Conservation (phyloP, 2,113 vertebrate species). For the Panurus biarmicus region DNA sequence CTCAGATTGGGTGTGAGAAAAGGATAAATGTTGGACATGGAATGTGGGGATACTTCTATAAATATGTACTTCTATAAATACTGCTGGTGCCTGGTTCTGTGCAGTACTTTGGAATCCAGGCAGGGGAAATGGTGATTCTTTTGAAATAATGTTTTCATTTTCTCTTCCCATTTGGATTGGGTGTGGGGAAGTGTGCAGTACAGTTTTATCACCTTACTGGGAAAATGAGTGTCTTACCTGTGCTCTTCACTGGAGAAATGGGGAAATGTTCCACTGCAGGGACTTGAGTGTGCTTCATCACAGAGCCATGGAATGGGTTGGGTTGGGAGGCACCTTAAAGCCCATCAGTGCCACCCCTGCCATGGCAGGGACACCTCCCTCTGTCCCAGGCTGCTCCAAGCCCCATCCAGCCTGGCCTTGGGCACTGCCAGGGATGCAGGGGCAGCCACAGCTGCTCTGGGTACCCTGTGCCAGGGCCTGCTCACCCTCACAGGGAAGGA, state of each 20-base stretch:
- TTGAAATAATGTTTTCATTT: neutral
- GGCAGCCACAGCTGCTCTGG: neutral
- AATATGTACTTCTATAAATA: neutral
- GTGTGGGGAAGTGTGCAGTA: neutral
- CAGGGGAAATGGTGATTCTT: neutral
- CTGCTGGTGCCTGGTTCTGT: neutral
- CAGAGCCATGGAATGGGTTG: neutral
- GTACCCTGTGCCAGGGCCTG: neutral
- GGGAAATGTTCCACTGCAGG: neutral
- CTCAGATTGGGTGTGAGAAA: neutral
- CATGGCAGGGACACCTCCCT: neutral
- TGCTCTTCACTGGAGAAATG: neutral
- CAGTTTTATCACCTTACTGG: neutral
- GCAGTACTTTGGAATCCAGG: neutral
- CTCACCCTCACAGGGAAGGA: rapidly evolving
- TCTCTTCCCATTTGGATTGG: neutral
- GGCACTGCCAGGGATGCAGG: neutral
- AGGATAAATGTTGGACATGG: neutral
- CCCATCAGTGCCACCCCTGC: neutral
- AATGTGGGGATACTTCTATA: neutral
- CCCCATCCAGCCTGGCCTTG: rapidly evolving
- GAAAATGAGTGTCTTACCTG: neutral
- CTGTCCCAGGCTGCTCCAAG: neutral
- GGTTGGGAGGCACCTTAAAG: neutral
- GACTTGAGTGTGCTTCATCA: neutral